Base-by-base conservation (phyloP, 2,113 vertebrate genomes). In the Psephotus haematonotus region DNA sequence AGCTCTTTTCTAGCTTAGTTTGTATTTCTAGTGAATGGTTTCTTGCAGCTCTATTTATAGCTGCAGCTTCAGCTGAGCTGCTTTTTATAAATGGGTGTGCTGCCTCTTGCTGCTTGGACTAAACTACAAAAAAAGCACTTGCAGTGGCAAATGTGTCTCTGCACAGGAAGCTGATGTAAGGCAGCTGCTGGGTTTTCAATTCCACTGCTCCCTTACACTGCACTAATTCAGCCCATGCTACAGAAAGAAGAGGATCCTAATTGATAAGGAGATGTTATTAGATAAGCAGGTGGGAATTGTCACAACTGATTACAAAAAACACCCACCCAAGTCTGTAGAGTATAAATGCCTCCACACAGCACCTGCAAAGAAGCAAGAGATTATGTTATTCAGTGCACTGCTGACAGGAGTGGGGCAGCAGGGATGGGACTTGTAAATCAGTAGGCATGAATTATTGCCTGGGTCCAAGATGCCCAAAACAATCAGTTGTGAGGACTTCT, bases 231-330 rank as follows among this genome's bases (percentile, higher is more conserved):
- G 57, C 70, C 57, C 14, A 8, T 71, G 72, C 57, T 55, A 59
- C 63, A 88, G 49, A 86, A 81, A 11, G 46, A 67, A 71, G 47
- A 87, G 19, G 29, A 33, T 41, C 39, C 57, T 91, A 87, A 90
- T 44, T 95, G 47, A 62, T 31, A 50, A 35, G 82, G 35, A 75
- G 57, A 76, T 2, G 2, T 85, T 89, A 91, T 79, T 90, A 90
- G 85, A 53, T 60, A 79, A 85, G 62, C 90, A 96, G 82, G 82
- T 94, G 85, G 85, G 49, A 93, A 85, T 72, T 93, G 74, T 95
- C 78, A 87, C 8, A 5, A 95, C 82, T 87, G 0, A 94, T 90
- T 91, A 15, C 72, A 91, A 81, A 68, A 68, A 3, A 0, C 39
- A 83, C 53, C 25, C 75, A 76, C 62, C 35, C 19, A 35, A 37